Evolutionary conservation across 2,113 vertebrate genomes (phyloP).

Genomic region (Cavia porcellus): DNA sequence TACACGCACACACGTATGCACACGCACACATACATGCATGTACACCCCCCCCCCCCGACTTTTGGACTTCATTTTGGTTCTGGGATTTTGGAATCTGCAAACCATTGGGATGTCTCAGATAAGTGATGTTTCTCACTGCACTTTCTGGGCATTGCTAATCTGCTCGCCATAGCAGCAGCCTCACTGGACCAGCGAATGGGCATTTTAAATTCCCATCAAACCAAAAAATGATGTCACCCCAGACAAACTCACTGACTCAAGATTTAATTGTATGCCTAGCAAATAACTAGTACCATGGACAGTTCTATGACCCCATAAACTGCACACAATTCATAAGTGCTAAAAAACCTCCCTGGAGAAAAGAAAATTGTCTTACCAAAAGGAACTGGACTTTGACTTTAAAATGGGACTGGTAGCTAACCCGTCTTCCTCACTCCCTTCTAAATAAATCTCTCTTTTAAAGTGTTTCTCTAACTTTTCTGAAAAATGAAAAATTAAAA

Average conservation of each 20-base stretch:
- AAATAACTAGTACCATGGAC: neutral
- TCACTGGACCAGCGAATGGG: neutral
- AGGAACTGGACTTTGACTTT: neutral
- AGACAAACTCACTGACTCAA: neutral
- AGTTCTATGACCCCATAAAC: accelerated
- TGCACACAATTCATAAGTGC: no score
- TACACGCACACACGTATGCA: no score
- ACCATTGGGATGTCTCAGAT: neutral
- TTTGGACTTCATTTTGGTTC: neutral
- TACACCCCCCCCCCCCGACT: neutral
- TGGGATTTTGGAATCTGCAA: neutral
- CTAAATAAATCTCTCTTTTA: neutral
- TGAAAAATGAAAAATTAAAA: neutral
- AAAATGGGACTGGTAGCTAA: neutral
- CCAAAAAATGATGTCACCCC: neutral
- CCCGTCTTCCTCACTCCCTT: neutral
- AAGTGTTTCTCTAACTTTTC: neutral
- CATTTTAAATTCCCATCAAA: accelerated
- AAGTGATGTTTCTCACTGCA: accelerated
- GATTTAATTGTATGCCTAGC: neutral
- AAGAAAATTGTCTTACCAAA: neutral
- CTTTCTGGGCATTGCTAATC: neutral
- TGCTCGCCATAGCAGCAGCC: neutral
- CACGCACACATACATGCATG: no score
- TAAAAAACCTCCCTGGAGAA: neutral